Base-by-base conservation (phyloP, 2,797 vertebrate species). In the Scarus forsteni region DNA sequence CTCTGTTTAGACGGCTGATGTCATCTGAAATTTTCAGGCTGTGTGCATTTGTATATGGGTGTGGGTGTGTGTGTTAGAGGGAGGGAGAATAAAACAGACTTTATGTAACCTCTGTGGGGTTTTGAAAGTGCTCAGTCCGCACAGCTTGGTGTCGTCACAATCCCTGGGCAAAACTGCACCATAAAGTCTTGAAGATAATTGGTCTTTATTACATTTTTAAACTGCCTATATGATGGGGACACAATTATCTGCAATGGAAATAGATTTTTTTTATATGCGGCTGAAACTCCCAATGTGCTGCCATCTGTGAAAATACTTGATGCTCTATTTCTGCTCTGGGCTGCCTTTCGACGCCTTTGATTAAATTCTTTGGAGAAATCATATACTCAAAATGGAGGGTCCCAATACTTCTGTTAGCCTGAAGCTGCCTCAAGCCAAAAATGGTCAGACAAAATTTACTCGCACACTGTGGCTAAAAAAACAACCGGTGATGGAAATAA, bases 241-340 rank as follows among this genome's bases (percentile, higher is more conserved):
- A 49, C 56, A 70, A 70, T 75, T 67, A 75, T 66, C 51, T 69
- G 56, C 65, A 69, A 71, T 14, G 66, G 49, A 49, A 44, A 70
- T 68, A 16, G 10, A 60, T 74, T 4, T 16, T 51, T 77, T 70
- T 85, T 73, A 87, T 65, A 53, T 73, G 50, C 67, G 80, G 79
- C 75, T 85, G 73, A 52, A 58, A 60, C 64, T 81, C 60, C 40
- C 62, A 82, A 88, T 78, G 75, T 69, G 70, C 67, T 34, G 46
- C 63, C 87, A 80, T 90, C 85, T 90, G 88, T 80, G 69, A 82
- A 91, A 86, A 83, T 72, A 83, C 69, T 83, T 73, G 48, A 65
- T 65, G 66, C 48, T 77, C 80, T 88, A 73, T 88, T 88, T 91
- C 52, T 77, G 67, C 53, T 69, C 72, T 77, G 69, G 49, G 79